Base-by-base conservation (phyloP, 2,888 invertebrate species). In the Phyllotreta striolata region DNA sequence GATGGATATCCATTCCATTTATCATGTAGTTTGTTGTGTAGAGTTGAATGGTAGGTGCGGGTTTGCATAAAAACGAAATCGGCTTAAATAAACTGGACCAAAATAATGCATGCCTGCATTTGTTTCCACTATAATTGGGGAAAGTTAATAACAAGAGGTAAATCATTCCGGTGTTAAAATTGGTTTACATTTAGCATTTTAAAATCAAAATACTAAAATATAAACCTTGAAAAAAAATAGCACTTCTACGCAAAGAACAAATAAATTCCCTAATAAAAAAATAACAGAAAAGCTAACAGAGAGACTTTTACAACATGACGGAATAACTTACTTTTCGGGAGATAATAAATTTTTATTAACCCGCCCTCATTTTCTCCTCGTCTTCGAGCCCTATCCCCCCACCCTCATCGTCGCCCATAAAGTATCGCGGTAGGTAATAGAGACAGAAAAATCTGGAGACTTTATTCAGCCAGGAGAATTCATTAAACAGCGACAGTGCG, bases 321-420 rank as follows among this genome's bases (percentile, higher is more conserved):
- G 10, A 35, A 37, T 44, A 56, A 56, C 44, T 44, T 13, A 56
- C 56, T 56, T 44, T 44, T 35, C 35, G 37, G 44, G 38, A 44
- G 56, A 44, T 56, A 43, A 56, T 56, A 56, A 56, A 56, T 56
- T 56, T 56, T 43, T 56, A 56, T 56, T 56, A 56, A 43, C 43
- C 12, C 37, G 9, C 44, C 43, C 55, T 43, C 37, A 44, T 44
- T 56, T 56, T 43, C 37, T 35, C 37, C 13, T 44, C 34, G 37
- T 56, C 37, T 35, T 56, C 37, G 37, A 35, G 43, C 2, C 24
- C 24, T 37, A 44, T 44, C 37, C 10, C 34, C 14, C 40, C 44
- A 55, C 44, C 44, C 46, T 56, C 37, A 44, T 56, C 44, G 13
- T 38, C 43, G 9, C 34, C 44, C 40, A 56, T 55, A 55, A 55